These are phyloP conservation scores for Allolobophora icterica DNA, from an alignment of 2,888 invertebrate genomes.

Conservation along the genomic window DNA sequence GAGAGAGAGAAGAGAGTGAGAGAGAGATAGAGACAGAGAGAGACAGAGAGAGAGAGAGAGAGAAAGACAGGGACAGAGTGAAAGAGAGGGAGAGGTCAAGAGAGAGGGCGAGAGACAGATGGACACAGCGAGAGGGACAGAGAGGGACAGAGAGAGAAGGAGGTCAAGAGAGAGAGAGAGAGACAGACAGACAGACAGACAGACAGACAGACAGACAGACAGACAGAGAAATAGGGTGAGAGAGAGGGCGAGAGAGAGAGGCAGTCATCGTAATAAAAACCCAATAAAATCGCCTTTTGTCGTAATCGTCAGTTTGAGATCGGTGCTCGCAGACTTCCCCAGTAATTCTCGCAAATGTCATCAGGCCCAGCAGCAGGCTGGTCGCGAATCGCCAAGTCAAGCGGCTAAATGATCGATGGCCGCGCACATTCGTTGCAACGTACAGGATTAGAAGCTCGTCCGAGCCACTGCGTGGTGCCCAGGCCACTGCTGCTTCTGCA, in stretches of 20 bases:
- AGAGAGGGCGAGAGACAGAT: background rate
- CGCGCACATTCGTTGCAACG: slow-evolving; percentile 3
- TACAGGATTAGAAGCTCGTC: background rate
- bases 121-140: no score
- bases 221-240: no score
- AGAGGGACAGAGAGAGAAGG: no score
- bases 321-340: background rate
- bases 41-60: no score
- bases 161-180: no score
- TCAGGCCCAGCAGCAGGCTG: background rate
- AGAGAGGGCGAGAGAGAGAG: no score
- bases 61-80: background rate
- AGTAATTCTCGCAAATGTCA: slow-evolving; percentile 14
- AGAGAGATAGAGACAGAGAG: background rate
- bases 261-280: background rate
- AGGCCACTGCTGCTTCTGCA: background rate
- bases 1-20: background rate
- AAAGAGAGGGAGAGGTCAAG: background rate
- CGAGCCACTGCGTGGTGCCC: background rate
- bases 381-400: background rate
- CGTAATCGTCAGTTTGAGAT: background rate
- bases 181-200: no score
- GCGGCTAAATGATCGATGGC: background rate
- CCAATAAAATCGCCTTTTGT: slow-evolving; percentile 20
- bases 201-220: no score